These are phyloP conservation scores for Scaptomyza tumidula DNA, from an alignment of 2,888 invertebrate species.

Conservation along the genomic window DNA sequence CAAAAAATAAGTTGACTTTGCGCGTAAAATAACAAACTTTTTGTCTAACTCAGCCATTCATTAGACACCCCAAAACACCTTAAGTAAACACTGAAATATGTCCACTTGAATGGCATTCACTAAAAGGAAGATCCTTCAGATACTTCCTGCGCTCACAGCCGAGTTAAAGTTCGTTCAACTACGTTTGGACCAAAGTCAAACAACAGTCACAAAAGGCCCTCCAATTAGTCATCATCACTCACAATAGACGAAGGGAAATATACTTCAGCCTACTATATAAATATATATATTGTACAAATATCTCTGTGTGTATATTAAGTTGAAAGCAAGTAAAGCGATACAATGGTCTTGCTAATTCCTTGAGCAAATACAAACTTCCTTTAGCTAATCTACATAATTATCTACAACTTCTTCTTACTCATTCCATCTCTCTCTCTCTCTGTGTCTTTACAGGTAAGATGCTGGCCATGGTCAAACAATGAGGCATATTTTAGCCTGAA, in stretches of 20 bases:
- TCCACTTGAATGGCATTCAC: slow-evolving; percentile 32
- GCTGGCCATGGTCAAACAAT: slow-evolving; percentile 28
- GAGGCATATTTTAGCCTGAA: slow-evolving; percentile 53
- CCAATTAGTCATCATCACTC: slow-evolving; percentile 54
- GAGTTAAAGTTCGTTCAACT: slow-evolving; percentile 49
- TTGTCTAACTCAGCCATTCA: slow-evolving; percentile 26
- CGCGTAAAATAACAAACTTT: slow-evolving; percentile 28
- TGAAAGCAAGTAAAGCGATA: slow-evolving; percentile 20
- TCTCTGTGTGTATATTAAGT: neutral
- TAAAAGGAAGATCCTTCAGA: slow-evolving; percentile 49
- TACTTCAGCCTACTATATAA: neutral
- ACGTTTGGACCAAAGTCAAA: slow-evolving; percentile 33
- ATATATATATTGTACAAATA: neutral
- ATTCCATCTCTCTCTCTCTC: neutral
- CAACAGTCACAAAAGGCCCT: slow-evolving; percentile 42
- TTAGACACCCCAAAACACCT: slow-evolving; percentile 8
- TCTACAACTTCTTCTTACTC: slow-evolving; percentile 18
- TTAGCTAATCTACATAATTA: slow-evolving; percentile 70
- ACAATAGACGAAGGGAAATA: slow-evolving; percentile 30
- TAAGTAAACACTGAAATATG: slow-evolving; percentile 11
- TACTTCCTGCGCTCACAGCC: slow-evolving; percentile 30
- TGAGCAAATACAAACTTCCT: slow-evolving; percentile 68
- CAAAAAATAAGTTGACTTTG: slow-evolving; percentile 7
- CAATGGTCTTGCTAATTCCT: slow-evolving; percentile 66
- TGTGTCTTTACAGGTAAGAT: slow-evolving; percentile 64